Evolutionary conservation across 2,113 vertebrate species (phyloP), one percentile per base, ranked within the genome.

Genomic region (Mobula hypostoma): DNA sequence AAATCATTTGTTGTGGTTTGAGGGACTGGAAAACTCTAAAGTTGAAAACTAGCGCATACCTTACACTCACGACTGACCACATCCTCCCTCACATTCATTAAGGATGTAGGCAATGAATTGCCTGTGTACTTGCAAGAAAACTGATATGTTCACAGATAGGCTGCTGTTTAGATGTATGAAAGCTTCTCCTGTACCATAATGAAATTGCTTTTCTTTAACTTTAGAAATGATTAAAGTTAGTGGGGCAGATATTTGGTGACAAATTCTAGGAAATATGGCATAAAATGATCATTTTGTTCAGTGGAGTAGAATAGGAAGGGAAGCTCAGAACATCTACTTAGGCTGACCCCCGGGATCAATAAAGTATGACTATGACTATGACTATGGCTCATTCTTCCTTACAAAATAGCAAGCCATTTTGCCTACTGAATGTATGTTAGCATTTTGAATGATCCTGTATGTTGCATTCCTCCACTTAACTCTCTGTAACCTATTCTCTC

Each of bases 1-100:
- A 61, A n/a, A 32, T 66, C 85, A 66, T 5, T 17, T 90, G 85
- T 27, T 88, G 83, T 88, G 83, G 83, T 90, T 90, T 90, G 19
- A 68, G 32, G 14, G 29, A 32, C 27, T 63, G 63, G 85, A 66
- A 66, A 90, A 66, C 61, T 32, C n/a, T 29, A 32, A 61, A 61
- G 83, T 27, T 87, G 83, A 87, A 61, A 87, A 61, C 83, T 85
- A 58, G 82, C 48, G 27, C 82, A 83, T 29, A 63, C 27, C 0
- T 40, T 92, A 40, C 32, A 24, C 91, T 56, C 36, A 48, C 74
- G 32, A 74, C 8, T 76, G 91, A 48, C 91, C 91, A 74, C 91
- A 74, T 7, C 70, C 68, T 93, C 91, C 70, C 68, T 70, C 91
- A 93, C 70, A 76, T 8, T 74, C 0, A 40, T 70, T 32, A 17